phyloP scores from a whole-genome alignment of 2,113 vertebrate genomes.

The Callopanchax toddi region DNA sequence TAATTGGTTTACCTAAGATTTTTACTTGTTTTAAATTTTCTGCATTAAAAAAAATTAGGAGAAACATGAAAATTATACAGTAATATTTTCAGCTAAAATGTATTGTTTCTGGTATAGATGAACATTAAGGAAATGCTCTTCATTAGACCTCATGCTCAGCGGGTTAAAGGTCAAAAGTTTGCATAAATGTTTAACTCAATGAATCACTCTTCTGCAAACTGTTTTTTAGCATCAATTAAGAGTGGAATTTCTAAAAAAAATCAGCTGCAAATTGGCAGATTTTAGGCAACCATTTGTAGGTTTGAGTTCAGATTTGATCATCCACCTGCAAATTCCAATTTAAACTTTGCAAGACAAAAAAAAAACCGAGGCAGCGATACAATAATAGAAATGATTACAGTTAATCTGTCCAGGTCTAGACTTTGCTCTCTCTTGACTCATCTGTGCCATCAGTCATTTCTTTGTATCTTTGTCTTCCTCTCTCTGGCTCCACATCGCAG shows the following conservation, averaged over 20 bases:
- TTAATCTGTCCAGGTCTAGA: slow-evolving; percentile 60
- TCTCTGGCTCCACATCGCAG: slow-evolving; percentile 39
- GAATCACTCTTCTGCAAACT: not conserved
- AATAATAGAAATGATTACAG: slow-evolving; percentile 45
- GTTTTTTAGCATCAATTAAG: slow-evolving; percentile 1
- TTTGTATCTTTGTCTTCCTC: slow-evolving; percentile 57
- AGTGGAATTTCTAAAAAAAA: not conserved
- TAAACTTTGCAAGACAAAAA: slow-evolving; percentile 26
- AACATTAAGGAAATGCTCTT: slow-evolving; percentile 8
- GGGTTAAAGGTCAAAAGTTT: not conserved
- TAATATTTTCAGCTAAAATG: not conserved
- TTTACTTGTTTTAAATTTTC: too few relatives aligned
- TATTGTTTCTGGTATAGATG: not conserved
- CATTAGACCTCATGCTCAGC: not conserved
- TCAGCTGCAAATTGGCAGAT: slow-evolving; percentile 10
- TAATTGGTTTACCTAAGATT: too few relatives aligned
- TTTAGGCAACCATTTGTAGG: slow-evolving; percentile 33
- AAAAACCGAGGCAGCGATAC: slow-evolving; percentile 17
- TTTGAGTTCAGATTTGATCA: slow-evolving; percentile 44
- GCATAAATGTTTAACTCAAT: not conserved
- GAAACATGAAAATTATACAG: too few relatives aligned
- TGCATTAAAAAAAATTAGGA: too few relatives aligned
- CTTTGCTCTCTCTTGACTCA: slow-evolving; percentile 56
- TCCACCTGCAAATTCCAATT: slow-evolving; percentile 14
- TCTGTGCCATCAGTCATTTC: slow-evolving; percentile 60